Evolutionary conservation across 2,888 invertebrate species (phyloP).

Genomic region (Heliconius erato): DNA sequence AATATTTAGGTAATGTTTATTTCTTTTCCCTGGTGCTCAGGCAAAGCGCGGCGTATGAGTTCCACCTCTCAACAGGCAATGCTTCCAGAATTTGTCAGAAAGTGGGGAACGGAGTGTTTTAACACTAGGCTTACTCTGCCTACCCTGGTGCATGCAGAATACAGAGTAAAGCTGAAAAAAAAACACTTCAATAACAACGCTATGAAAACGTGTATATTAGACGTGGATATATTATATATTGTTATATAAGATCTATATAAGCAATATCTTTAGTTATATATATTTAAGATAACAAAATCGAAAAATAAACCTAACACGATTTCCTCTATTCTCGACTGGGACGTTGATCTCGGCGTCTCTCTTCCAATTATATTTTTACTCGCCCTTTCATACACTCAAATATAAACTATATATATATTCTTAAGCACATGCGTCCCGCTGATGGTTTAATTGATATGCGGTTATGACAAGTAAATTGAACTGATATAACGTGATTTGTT

Average conservation of each 20-base stretch:
- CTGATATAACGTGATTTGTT: conserved; percentile 38
- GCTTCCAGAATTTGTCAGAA: too few relatives aligned
- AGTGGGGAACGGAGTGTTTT: too few relatives aligned
- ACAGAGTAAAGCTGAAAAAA: too few relatives aligned
- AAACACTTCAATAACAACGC: background rate
- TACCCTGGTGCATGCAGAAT: too few relatives aligned
- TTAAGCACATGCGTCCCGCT: conserved; percentile 39
- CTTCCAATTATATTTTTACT: conserved; percentile 62
- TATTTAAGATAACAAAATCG: background rate
- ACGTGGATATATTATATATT: background rate
- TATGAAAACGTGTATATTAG: background rate
- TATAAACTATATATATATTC: conserved; percentile 39
- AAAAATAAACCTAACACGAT: conserved; percentile 19
- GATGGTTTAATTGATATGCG: conserved; percentile 48
- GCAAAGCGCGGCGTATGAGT: too few relatives aligned
- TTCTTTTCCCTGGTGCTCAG: too few relatives aligned
- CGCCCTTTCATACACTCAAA: conserved; percentile 49
- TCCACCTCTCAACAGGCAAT: too few relatives aligned
- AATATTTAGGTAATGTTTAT: too few relatives aligned
- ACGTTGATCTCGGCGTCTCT: conserved; percentile 71
- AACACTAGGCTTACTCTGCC: too few relatives aligned
- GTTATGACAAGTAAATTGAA: conserved; percentile 49
- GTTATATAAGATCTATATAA: too few relatives aligned
- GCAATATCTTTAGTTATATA: background rate
- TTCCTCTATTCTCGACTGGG: conserved; percentile 68